phyloP scores from a whole-genome alignment of 2,797 vertebrate genomes.

The Pogoniulus pusillus region DNA sequence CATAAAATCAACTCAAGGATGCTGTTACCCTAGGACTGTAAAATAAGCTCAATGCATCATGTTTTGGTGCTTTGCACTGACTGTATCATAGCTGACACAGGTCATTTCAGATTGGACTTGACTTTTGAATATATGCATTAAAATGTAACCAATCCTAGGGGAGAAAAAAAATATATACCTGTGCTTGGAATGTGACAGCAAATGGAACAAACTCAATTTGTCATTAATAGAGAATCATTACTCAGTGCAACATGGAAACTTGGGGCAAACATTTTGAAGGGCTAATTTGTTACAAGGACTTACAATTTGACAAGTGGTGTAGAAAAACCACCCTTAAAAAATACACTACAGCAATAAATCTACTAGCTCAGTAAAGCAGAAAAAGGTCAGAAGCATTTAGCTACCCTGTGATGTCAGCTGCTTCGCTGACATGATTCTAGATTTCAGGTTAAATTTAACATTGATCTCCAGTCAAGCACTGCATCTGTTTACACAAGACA shows the following conservation, averaged over 20 bases:
- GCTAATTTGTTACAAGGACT: slow-evolving; percentile 27
- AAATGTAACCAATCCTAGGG: slow-evolving; percentile 6
- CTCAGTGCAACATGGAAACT: not conserved
- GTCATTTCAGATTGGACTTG: slow-evolving; percentile 28
- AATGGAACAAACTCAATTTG: slow-evolving; percentile 46
- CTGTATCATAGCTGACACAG: slow-evolving; percentile 25
- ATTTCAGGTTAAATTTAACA: not conserved
- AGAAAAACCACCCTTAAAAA: slow-evolving; percentile 30
- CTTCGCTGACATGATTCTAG: not conserved
- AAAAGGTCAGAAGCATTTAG: not conserved
- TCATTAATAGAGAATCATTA: slow-evolving; percentile 50
- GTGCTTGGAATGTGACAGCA: slow-evolving; percentile 5
- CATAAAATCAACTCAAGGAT: slow-evolving; percentile 13
- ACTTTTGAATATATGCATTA: slow-evolving; percentile 56
- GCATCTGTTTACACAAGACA: not conserved
- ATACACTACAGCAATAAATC: not conserved
- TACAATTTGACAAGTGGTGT: slow-evolving; percentile 1
- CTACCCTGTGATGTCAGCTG: not conserved
- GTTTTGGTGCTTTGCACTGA: slow-evolving; percentile 28
- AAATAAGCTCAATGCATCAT: slow-evolving; percentile 2
- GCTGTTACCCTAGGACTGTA: not conserved
- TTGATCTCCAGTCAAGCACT: not conserved
- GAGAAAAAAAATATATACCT: slow-evolving; percentile 18
- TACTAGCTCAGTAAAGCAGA: not conserved
- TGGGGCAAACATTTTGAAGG: slow-evolving; percentile 1